Conservation (phyloP, 2,113 vertebrate species). For the Pachycephala philippinensis region DNA sequence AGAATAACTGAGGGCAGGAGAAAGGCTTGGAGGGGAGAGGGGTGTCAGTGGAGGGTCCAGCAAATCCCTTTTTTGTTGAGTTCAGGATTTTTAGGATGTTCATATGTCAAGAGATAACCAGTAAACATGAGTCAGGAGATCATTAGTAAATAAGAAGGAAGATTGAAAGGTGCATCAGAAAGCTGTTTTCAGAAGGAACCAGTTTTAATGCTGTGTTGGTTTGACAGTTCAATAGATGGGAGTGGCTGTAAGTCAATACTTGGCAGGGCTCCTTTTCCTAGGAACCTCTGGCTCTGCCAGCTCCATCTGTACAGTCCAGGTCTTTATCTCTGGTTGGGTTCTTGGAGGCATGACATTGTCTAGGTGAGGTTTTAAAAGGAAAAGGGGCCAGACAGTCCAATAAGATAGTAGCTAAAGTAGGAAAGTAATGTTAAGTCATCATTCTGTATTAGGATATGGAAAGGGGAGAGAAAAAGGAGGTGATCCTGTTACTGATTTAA, state of each 20-base stretch:
- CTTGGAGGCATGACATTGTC: not conserved
- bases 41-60: not conserved
- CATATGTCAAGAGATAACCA: not conserved
- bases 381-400: not conserved
- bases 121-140: not conserved
- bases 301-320: not conserved
- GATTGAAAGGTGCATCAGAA: not conserved
- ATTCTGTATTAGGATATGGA: not conserved
- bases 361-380: not conserved
- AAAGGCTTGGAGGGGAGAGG: not conserved
- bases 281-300: not conserved
- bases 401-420: not conserved
- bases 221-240: slow-evolving; percentile 48
- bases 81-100: not conserved
- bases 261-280: not conserved
- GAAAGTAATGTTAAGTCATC: not conserved
- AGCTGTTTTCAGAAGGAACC: not conserved
- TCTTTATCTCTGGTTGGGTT: not conserved
- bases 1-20: not conserved
- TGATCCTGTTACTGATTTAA: not conserved
- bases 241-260: slow-evolving; percentile 57
- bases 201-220: slow-evolving; percentile 13
- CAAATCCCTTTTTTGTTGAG: not conserved
- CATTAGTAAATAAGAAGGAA: not conserved
- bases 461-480: fast-evolving